Base-by-base conservation (phyloP, 2,113 vertebrate genomes). In the Perccottus glenii region DNA sequence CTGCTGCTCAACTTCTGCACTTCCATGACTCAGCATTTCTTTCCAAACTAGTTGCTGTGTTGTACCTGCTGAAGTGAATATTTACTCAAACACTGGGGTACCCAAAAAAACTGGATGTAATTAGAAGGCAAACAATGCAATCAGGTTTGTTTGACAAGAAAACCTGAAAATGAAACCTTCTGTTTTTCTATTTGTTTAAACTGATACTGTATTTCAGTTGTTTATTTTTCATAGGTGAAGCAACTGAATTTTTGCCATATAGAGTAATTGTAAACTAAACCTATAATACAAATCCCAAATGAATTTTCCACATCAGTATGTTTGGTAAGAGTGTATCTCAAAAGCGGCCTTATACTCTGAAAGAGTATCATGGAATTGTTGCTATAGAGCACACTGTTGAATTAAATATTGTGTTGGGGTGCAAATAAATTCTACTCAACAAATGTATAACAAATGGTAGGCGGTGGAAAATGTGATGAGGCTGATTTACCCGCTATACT, bases 291-390 rank as follows among this genome's bases (percentile, higher is more conserved):
- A 70, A 84, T 74, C 69, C 45, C 19, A n/a, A 78, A 48, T 65
- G 62, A 80, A 64, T 80, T 82, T 84, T 80, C 64, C 67, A 75
- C 77, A 77, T 80, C 60, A 75, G 56, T 71, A 66, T 80, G 59
- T 79, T 11, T 63, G 52, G 38, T 42, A n/a, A 60, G 69, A 52
- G 36, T 10, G 1, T 64, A 60, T 36, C 56, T 50, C 64, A 14
- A 33, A 52, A 27, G 15, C 67, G 60, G 47, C 33, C 14, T 42
- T 36, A 3, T 55, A 55, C n/a, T 55, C 33, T n/a, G 36, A n/a
- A n/a, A n/a, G n/a, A n/a, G n/a, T 11, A 14, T 11, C 38, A 40
- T 40, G 38, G 38, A 1, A 40, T 10, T 46, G 44, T 27, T 7
- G 52, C 14, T 36, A 36, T 55, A 33, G 33, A 1, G 12, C 32